Percentiles rank a stretch among this genome's conserved stretches.
Conservation (phyloP, 2,797 vertebrate genomes). For the Xerus rutilus region DNA sequence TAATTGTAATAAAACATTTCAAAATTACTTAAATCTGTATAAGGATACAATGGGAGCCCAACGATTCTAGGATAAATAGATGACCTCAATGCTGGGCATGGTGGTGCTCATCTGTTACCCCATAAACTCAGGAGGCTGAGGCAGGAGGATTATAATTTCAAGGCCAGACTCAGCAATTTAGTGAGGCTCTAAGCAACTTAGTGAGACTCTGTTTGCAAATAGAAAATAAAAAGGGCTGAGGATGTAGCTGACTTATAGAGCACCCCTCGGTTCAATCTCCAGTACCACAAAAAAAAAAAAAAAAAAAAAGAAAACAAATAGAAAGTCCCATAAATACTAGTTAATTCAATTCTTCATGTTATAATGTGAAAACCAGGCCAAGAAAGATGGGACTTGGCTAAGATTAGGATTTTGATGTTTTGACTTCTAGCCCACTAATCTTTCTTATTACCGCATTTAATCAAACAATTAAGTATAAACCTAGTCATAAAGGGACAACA, state of each 20-base stretch:
- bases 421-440: neutral
- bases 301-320: neutral
- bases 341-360: neutral
- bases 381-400: constrained; percentile 14
- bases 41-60: neutral
- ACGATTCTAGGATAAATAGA: neutral
- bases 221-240: no score
- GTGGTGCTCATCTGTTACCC: no score
- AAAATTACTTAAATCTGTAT: constrained; percentile 8
- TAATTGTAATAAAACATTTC: constrained; percentile 1
- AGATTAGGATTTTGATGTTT: constrained; percentile 28
- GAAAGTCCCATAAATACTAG: neutral
- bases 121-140: no score
- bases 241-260: no score
- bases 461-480: constrained; percentile 8
- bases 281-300: no score
- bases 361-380: constrained; percentile 6
- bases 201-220: no score
- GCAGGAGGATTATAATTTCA: no score
- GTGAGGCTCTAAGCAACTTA: no score
- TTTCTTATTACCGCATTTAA: constrained; percentile 37
- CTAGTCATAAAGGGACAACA: neutral
- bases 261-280: no score
- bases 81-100: neutral
- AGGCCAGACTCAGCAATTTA: no score